Evolutionary conservation across 1,140 invertebrate genomes (phyloP), one percentile per base, ranked within the genome.

Genomic region (Protaetia brevitarsis): DNA sequence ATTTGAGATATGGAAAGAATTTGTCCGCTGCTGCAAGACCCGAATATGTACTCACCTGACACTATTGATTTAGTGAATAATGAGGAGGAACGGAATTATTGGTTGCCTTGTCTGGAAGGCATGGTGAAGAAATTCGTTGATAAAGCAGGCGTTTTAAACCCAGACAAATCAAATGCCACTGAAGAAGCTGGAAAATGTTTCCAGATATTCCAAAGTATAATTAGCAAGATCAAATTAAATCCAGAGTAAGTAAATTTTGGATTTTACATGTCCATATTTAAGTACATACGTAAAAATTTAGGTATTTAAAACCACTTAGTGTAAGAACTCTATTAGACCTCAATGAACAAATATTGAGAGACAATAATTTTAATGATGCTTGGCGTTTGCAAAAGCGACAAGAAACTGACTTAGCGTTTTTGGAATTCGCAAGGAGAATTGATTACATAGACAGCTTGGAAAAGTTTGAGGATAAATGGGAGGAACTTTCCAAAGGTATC

Each of bases 321-420:
- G 93, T 97, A 65, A 82, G 96, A 77, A 90, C 89, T 76, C 81
- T 98, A 64, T 82, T 98, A 63, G 94, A 97, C 77, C 90, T 94
- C 56, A 93, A 96, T 74, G 93, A 96, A 81, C 94, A 94, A 76
- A 94, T 88, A 77, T 84, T 98, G 74, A 87, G 90, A 70, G 90
- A 94, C 74, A 94, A 91, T 77, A 90, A 94, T 66, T 98, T 98
- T 79, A 90, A 91, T 72, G 96, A 98, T 83, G 89, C 95, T 8
- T 98, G 95, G 86, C 84, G 90, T 56, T 83, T 83, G 68, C 89
- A 89, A 78, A 89, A 88, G 72, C 82, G 83, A 59, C 76, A 77
- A 69, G 87, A 88, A 80, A 87, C 85, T 70, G 78, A 79, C 56
- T 75, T 80, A 36, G 84, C 86, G 13, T 78, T 88, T 31, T 72